These are phyloP conservation scores for Metaphire vulgaris DNA, from an alignment of 1,140 invertebrate species.

Conservation along the genomic window DNA sequence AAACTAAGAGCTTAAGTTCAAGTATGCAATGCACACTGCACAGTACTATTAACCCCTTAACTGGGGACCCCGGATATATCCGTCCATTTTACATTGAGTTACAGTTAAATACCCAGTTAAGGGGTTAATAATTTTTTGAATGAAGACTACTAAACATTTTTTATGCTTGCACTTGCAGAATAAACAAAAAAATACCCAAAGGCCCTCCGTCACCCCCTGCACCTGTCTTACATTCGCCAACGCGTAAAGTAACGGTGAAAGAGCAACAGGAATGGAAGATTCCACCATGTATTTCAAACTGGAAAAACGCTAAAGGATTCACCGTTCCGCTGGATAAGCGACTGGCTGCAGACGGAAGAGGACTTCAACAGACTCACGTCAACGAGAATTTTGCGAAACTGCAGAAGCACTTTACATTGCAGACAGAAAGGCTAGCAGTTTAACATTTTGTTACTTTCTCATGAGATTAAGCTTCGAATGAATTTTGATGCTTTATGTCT, in stretches of 20 bases:
- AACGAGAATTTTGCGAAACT: constrained; percentile 99
- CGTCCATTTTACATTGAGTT: no score
- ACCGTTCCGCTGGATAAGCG: constrained; percentile 98
- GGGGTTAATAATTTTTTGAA: no score
- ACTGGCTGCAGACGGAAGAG: constrained; percentile 92
- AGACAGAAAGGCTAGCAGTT: constrained; percentile 87
- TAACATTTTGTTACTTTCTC: no score
- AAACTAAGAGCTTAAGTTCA: no score
- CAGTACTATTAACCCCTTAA: no score
- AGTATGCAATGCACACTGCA: no score
- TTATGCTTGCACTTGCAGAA: no score
- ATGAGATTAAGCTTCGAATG: no score
- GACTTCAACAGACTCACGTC: constrained; percentile 92
- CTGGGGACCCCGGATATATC: no score
- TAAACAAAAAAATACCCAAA: constrained; percentile 72
- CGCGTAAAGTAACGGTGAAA: constrained; percentile 86
- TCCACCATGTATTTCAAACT: constrained; percentile 98
- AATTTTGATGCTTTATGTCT: no score
- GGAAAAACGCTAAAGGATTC: constrained; percentile 99
- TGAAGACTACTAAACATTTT: no score
- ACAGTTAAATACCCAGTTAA: no score
- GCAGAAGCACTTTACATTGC: constrained; percentile 94
- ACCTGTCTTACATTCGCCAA: constrained; percentile 93
- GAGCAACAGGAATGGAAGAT: constrained; percentile 99
- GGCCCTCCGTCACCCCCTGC: constrained; percentile 97